These are phyloP conservation scores for Ifrita kowaldi DNA, from an alignment of 2,113 vertebrate genomes.

Conservation along the genomic window DNA sequence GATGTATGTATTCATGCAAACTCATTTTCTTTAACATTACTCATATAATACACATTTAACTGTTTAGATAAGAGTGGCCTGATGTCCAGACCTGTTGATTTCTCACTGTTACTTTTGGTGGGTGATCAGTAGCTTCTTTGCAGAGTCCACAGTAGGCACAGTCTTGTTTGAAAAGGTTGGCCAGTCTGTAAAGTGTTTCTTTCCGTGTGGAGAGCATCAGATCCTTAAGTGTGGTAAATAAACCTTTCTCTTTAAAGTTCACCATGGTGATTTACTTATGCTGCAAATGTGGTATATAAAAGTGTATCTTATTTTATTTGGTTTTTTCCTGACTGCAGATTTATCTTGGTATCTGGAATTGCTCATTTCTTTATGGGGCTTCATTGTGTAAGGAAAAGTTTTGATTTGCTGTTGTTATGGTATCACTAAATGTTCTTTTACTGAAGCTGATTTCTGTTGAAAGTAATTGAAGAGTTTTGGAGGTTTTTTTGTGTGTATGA, in stretches of 20 bases:
- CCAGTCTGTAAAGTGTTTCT: no score
- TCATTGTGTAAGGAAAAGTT: not conserved
- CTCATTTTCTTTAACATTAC: not conserved
- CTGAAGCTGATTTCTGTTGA: not conserved
- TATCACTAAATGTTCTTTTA: not conserved
- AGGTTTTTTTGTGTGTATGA: rapidly evolving
- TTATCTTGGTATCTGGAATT: not conserved
- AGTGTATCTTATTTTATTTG: not conserved
- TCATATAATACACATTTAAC: not conserved
- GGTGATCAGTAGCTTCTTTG: not conserved
- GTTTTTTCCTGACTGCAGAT: not conserved
- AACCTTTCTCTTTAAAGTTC: not conserved
- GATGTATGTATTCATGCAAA: not conserved
- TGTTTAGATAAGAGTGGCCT: not conserved
- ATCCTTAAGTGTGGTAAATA: not conserved
- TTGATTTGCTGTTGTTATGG: not conserved
- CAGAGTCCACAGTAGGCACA: not conserved
- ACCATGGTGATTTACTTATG: not conserved
- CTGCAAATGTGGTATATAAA: not conserved
- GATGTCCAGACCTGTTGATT: not conserved
- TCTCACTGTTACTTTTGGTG: not conserved
- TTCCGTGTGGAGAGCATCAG: not conserved
- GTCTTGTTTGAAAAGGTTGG: not conserved
- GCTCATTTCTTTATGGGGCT: not conserved
- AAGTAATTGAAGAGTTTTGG: not conserved